phyloP scores from a whole-genome alignment of 2,797 vertebrate species.

The Neosilurus mollespiculum region DNA sequence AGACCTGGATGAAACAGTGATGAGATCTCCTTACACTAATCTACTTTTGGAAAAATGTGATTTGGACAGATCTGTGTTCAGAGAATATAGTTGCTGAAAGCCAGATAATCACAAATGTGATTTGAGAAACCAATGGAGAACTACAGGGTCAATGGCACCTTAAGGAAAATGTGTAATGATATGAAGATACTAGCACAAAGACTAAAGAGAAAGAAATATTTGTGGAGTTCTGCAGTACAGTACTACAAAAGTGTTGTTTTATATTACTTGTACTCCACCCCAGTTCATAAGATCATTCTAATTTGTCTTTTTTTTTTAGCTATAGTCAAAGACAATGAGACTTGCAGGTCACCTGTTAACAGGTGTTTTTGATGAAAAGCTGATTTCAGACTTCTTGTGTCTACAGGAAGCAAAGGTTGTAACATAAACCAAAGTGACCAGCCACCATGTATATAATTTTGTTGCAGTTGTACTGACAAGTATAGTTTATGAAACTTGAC shows the following conservation, averaged over 20 bases:
- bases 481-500: not conserved
- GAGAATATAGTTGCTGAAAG: not conserved
- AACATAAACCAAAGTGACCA: not conserved
- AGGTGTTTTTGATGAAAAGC: not conserved
- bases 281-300: not conserved
- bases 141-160: not conserved
- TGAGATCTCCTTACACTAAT: constrained; percentile 30
- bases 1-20: constrained; percentile 31
- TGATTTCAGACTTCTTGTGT: not conserved
- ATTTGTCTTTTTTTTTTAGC: not conserved
- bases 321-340: not conserved
- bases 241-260: not conserved
- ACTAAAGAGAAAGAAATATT: not conserved
- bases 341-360: not conserved
- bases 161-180: not conserved
- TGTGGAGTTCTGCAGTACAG: not conserved
- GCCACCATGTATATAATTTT: not conserved
- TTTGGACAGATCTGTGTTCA: not conserved
- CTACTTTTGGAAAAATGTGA: constrained; percentile 22
- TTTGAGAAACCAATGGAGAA: not conserved
- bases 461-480: not conserved
- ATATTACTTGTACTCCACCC: not conserved
- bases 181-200: not conserved
- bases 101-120: not conserved
- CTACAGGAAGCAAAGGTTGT: not conserved